Conservation (phyloP, 92 coral and sea anemone species). For the Zoanthus sociatus region DNA sequence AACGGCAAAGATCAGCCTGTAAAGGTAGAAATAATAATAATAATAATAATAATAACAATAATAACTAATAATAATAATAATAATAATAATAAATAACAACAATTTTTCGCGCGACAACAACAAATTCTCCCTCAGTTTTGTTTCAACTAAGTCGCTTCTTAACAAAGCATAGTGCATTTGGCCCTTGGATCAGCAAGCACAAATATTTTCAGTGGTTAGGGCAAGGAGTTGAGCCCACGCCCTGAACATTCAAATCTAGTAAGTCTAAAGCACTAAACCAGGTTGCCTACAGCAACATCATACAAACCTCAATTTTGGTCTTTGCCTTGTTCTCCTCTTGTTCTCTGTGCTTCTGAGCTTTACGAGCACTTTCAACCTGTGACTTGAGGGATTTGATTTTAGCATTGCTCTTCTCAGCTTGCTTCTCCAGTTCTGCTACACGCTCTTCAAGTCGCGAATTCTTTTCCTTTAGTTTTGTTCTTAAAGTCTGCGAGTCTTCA, state of each 20-base stretch:
- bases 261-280: neutral
- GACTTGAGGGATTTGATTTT: constrained; percentile 71
- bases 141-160: too few relatives aligned
- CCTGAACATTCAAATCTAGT: neutral
- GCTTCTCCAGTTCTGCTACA: constrained; percentile 68
- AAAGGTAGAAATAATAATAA: too few relatives aligned
- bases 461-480: constrained; percentile 71
- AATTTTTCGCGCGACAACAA: too few relatives aligned
- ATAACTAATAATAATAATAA: too few relatives aligned
- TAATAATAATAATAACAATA: too few relatives aligned
- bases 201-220: too few relatives aligned
- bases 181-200: too few relatives aligned
- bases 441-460: constrained; percentile 75
- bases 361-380: constrained; percentile 75
- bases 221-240: neutral
- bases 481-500: constrained; percentile 74
- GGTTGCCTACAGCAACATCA: neutral
- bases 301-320: constrained; percentile 73
- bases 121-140: too few relatives aligned
- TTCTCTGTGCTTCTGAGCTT: constrained; percentile 68
- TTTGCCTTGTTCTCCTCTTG: constrained; percentile 76
- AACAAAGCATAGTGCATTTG: too few relatives aligned
- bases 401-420: constrained; percentile 61
- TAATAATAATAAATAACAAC: too few relatives aligned
- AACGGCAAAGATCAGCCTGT: too few relatives aligned